Conservation (phyloP, 2,888 invertebrate species). For the Cantharis rustica region DNA sequence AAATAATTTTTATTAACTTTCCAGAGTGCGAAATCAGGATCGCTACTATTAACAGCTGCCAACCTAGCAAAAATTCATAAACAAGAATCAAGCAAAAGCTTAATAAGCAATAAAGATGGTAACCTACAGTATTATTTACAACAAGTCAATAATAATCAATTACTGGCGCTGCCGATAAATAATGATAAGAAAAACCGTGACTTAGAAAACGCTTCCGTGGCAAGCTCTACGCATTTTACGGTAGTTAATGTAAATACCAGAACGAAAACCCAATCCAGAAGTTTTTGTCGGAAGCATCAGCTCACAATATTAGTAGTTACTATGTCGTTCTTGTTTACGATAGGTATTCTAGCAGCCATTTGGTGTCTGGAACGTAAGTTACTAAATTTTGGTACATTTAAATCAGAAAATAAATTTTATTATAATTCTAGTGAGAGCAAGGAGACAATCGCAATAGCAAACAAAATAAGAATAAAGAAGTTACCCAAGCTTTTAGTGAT, state of each 20-base stretch:
- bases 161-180: constrained; percentile 44
- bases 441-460: constrained; percentile 46
- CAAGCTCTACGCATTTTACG: constrained; percentile 87
- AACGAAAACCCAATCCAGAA: constrained; percentile 60
- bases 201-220: constrained; percentile 73
- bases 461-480: not conserved
- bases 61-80: constrained; percentile 61
- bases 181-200: constrained; percentile 56
- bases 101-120: constrained; percentile 43
- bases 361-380: constrained; percentile 84
- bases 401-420: constrained; percentile 16
- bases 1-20: constrained; percentile 42
- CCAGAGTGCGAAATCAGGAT: constrained; percentile 83
- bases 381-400: not conserved
- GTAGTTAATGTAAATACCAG: constrained; percentile 74
- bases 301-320: constrained; percentile 81
- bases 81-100: constrained; percentile 34
- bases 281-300: constrained; percentile 78
- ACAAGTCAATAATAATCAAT: constrained; percentile 42
- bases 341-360: constrained; percentile 80
- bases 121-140: constrained; percentile 51
- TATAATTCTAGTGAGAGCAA: constrained; percentile 50
- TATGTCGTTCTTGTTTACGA: constrained; percentile 80
- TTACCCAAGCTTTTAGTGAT: not conserved
- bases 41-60: constrained; percentile 77